Percentiles rank a stretch among this genome's conserved stretches.
Evolutionary conservation across 2,797 vertebrate genomes (phyloP).

Genomic region (Antrozous pallidus): DNA sequence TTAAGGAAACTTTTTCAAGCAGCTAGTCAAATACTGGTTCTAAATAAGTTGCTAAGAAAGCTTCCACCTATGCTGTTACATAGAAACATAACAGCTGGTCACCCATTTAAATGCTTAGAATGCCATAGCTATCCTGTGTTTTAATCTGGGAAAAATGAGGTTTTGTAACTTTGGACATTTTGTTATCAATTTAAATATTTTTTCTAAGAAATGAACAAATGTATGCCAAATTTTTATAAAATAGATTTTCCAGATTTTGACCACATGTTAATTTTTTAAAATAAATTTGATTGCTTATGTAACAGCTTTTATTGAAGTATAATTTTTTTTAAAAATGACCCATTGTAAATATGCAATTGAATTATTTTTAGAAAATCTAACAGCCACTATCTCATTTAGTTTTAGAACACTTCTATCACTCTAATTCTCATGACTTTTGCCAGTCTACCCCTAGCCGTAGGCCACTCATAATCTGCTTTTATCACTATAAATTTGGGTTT

Average conservation of each 20-base stretch:
- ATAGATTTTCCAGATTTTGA: conserved; percentile 19
- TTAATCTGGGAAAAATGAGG: not conserved
- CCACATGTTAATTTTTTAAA: not conserved
- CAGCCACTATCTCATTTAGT: not conserved
- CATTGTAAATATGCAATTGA: not conserved
- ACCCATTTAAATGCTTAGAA: not conserved
- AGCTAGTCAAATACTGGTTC: not conserved
- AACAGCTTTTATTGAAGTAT: not conserved
- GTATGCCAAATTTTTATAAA: not conserved
- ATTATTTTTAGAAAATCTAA: not conserved
- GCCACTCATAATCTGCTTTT: not conserved
- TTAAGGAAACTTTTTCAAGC: not conserved
- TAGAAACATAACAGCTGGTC: not conserved
- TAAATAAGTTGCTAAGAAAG: not conserved
- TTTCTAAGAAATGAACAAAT: conserved; percentile 10
- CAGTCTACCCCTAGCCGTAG: not conserved
- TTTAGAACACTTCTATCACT: not conserved
- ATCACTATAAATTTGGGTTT: not conserved
- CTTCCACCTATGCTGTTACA: not conserved
- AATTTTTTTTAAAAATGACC: not conserved
- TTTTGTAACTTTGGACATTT: not conserved
- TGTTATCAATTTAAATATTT: not conserved
- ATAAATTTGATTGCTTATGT: not conserved
- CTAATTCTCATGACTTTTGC: not conserved
- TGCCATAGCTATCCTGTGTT: not conserved